Evolutionary conservation across 2,888 invertebrate genomes (phyloP).

Genomic region (Trachelus iudaicus): DNA sequence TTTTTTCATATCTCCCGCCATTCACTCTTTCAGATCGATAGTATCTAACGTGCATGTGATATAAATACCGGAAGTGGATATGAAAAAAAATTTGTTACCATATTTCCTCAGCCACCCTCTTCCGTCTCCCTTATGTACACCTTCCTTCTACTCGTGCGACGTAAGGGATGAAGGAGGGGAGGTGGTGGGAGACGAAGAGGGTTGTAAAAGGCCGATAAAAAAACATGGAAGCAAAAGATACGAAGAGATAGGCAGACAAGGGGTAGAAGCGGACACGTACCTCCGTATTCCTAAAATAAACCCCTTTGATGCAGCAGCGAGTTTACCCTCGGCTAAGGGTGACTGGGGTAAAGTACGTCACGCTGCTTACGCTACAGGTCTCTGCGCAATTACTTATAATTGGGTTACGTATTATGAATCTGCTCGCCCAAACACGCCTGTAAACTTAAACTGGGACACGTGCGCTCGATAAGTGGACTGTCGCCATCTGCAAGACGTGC

Average conservation of each 20-base stretch:
- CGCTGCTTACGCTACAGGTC: slow-evolving; percentile 23
- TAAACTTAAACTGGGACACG: neutral
- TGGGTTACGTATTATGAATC: slow-evolving; percentile 37
- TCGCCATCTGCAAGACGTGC: no score
- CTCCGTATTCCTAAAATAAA: slow-evolving; percentile 39
- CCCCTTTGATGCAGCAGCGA: slow-evolving; percentile 30
- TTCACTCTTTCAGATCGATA: no score
- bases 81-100: no score
- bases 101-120: no score
- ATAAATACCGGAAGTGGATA: no score
- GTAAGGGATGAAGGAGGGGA: no score
- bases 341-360: slow-evolving; percentile 29
- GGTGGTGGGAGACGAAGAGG: neutral
- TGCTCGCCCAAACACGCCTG: slow-evolving; percentile 13
- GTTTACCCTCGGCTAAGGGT: slow-evolving; percentile 21
- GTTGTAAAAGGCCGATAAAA: neutral
- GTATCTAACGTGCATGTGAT: no score
- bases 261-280: slow-evolving; percentile 26
- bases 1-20: no score
- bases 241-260: slow-evolving; percentile 10
- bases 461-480: neutral
- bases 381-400: slow-evolving; percentile 37
- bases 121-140: no score
- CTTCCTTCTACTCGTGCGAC: no score
- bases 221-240: neutral